Evolutionary conservation across 2,888 invertebrate species (phyloP), one percentile per base, ranked within the genome.

Genomic region (Entomobrya multifasciata): DNA sequence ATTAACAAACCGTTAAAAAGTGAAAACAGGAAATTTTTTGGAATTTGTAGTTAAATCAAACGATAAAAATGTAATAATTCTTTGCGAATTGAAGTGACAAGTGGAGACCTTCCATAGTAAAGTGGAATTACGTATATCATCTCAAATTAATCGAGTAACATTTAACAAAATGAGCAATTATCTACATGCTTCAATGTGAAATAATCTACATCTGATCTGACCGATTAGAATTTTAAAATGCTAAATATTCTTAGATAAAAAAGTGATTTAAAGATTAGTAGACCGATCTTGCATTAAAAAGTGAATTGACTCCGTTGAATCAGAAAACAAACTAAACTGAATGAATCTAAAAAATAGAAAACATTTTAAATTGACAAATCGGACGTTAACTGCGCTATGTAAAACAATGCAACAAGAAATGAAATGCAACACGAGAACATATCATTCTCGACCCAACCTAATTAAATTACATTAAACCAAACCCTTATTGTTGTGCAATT

Each of bases 51-150:
- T 72, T 70, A 44, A 85, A 79, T 22, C 70, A 57, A 57, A 44
- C 44, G 44, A 44, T 15, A 8, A 13, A 17, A 55, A 11, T 25
- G 22, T 8, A 47, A 41, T 52, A 72, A 30, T 70, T 30, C 65
- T 52, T 87, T 76, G 57, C 30, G 62, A 81, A 87, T 52, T 84
- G 78, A 52, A 78, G 87, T 81, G 86, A 87, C 52, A 82, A 87
- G 87, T 87, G 82, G 87, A 80, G 30, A 52, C 70, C 87, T 87
- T 82, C 82, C 87, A 77, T 87, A 82, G 77, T 78, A 87, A 87
- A 87, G 87, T 87, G 87, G 87, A 87, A 82, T 60, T 60, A 70
- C 49, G 44, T 36, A n/a, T 57, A 78, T 74, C 87, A 87, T 77
- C 87, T 78, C 82, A 82, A 81, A 82, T 36, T 47, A 77, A 78